Percentiles rank a stretch among this genome's conserved stretches.
phyloP scores from a whole-genome alignment of 2,797 vertebrate species.

The Channallabes apus region DNA sequence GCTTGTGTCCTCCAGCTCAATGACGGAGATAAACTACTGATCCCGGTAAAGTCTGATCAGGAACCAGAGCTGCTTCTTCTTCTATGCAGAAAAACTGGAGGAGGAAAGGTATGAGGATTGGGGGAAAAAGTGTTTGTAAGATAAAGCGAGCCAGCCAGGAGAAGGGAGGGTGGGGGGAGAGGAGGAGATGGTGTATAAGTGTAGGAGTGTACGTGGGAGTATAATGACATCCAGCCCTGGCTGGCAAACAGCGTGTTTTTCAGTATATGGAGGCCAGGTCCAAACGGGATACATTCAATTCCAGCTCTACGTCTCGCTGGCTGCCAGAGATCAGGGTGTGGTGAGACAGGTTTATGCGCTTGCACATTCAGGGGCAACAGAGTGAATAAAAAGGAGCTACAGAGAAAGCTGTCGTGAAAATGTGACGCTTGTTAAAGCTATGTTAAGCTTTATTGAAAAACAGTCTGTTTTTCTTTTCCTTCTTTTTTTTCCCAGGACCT shows the following conservation, averaged over 20 bases:
- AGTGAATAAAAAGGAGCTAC: neutral
- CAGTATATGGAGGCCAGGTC: slow-evolving; percentile 33
- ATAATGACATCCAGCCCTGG: slow-evolving; percentile 54
- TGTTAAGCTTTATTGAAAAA: neutral
- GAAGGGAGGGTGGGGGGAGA: neutral
- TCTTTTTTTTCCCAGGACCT: neutral
- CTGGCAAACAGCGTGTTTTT: slow-evolving; percentile 30
- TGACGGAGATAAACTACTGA: neutral
- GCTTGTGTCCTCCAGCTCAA: neutral
- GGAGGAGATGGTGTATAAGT: slow-evolving; percentile 3
- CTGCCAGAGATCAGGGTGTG: slow-evolving; percentile 44
- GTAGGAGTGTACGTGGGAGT: slow-evolving; percentile 41
- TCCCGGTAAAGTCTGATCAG: neutral
- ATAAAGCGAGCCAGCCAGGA: slow-evolving; percentile 11
- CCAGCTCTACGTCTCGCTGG: slow-evolving; percentile 14
- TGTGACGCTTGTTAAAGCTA: neutral
- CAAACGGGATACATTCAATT: slow-evolving; percentile 53
- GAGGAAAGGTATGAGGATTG: slow-evolving; percentile 13
- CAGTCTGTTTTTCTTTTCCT: too few species aligned
- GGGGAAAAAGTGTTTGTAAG: neutral
- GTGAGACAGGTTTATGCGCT: slow-evolving; percentile 30
- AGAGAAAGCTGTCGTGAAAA: neutral
- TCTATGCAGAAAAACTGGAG: neutral
- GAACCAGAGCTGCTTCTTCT: neutral
- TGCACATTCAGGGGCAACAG: neutral